Conservation (phyloP, 2,888 invertebrate genomes). For the Netelia virgata region DNA sequence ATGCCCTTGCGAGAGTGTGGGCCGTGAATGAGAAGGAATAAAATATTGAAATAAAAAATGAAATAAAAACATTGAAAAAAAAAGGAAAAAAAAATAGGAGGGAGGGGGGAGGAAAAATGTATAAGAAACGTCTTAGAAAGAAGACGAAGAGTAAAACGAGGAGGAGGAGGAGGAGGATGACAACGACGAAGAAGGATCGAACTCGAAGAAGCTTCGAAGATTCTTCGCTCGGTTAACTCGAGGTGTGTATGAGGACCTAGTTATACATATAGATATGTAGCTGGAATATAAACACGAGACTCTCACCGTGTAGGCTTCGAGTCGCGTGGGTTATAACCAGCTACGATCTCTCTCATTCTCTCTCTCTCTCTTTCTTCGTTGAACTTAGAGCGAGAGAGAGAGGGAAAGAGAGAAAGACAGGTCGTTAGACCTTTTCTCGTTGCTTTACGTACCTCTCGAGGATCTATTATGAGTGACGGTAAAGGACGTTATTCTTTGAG, state of each 20-base stretch:
- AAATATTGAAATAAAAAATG: conserved; percentile 3
- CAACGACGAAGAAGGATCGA: conserved; percentile 49
- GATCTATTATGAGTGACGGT: conserved; percentile 15
- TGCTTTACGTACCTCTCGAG: conserved; percentile 4
- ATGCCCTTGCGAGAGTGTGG: conserved; percentile 14
- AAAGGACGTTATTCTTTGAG: background rate
- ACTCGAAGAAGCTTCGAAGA: conserved; percentile 29
- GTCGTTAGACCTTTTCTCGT: conserved; percentile 14
- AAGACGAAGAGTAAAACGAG: background rate
- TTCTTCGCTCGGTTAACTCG: conserved; percentile 44
- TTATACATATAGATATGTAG: conserved; percentile 6
- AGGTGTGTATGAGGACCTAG: conserved; percentile 20
- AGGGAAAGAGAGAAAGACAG: background rate
- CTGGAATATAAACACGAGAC: conserved; percentile 28
- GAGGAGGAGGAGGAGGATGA: conserved; percentile 32
- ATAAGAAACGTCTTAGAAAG: conserved; percentile 15
- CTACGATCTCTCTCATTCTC: conserved; percentile 5
- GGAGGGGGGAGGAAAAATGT: background rate
- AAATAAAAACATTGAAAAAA: background rate
- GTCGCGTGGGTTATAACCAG: conserved; percentile 62
- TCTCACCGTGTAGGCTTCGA: conserved; percentile 38
- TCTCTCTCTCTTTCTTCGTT: conserved; percentile 31
- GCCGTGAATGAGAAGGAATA: conserved; percentile 30
- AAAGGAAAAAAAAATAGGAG: background rate
- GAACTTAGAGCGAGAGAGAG: background rate